A percentile compares a stretch with the other conserved stretches of the same genome.
Evolutionary conservation across 2,888 invertebrate genomes (phyloP).

Genomic region (Agriopis leucophaearia): DNA sequence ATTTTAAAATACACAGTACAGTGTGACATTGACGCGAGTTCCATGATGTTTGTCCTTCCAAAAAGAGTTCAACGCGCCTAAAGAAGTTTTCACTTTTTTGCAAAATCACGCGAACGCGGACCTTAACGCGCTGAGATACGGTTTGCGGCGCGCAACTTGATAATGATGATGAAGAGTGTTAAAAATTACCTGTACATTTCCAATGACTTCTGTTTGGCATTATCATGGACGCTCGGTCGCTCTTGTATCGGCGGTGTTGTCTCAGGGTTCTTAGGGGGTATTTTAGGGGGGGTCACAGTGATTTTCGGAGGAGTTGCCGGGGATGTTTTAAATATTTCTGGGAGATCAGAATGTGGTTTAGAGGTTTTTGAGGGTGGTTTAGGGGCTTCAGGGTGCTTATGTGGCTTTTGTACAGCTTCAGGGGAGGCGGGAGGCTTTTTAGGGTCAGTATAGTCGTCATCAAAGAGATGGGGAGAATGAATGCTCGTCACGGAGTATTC

Average conservation of each 20-base stretch:
- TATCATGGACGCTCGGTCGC: slow-evolving; percentile 65
- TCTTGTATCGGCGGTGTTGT: background rate
- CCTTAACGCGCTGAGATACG: too few species aligned
- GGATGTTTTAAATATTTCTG: background rate
- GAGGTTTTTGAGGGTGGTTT: background rate
- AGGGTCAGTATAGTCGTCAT: background rate
- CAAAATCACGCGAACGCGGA: too few species aligned
- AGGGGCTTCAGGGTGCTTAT: background rate
- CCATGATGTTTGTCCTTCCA: too few species aligned
- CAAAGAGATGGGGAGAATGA: slow-evolving; percentile 17
- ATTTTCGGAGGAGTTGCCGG: background rate
- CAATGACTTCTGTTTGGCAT: slow-evolving; percentile 68
- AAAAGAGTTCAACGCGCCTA: too few species aligned
- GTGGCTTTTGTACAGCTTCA: background rate
- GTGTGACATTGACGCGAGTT: too few species aligned
- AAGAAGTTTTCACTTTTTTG: too few species aligned
- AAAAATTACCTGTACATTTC: slow-evolving; percentile 48
- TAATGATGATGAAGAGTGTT: too few species aligned
- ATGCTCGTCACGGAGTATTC: slow-evolving; percentile 58
- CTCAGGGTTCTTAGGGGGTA: background rate
- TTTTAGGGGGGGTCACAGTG: slow-evolving; percentile 9
- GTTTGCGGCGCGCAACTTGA: too few species aligned
- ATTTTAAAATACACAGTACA: too few species aligned
- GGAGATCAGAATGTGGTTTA: background rate
- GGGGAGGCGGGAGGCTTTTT: background rate